Base-by-base conservation (phyloP, 2,113 vertebrate species). In the Tachysurus vachellii region DNA sequence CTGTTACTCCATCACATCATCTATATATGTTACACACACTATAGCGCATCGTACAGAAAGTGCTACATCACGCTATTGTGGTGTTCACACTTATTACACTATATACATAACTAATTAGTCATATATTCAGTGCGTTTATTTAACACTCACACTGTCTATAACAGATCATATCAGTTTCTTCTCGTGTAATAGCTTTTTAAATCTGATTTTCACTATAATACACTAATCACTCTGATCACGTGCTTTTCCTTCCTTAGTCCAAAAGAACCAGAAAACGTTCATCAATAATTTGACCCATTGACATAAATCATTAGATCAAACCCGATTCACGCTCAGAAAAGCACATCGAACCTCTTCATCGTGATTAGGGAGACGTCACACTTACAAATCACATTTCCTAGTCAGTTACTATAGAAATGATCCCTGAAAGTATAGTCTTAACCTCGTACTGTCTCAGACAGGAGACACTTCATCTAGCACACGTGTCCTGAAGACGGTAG, bases 341-440 rank as follows among this genome's bases (percentile, higher is more conserved):
- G 1, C 13, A 76, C 71, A 50, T 76, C 44, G 2, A 0, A 50
- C 5, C 21, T 76, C 44, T 0, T 76, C 71, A 76, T 76, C 71
- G 71, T 76, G 44, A 76, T 76, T 76, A 76, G 71, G 1, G 73
- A 76, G 73, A 76, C 73, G 23, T 36, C 2, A 36, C 36, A 36
- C 36, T 36, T 36, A 36, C 36, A 89, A 91, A 92, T 89, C 91
- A 89, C 92, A 93, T 92, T 92, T 92, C 93, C 91, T 75, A 93
- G 90, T 93, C 0, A 88, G 0, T 0, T 56, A 94, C 93, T 95
- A 93, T 93, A 95, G 92, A 94, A 93, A 94, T 93, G 91, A 94
- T 94, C 92, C 93, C 93, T 94, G 92, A 94, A 94, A 94, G 93
- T 94, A 94, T 93, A 93, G 93, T 94, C 92, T 92, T 93, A 44